Evolutionary conservation across 2,113 vertebrate genomes (phyloP), one percentile per base, ranked within the genome.

Genomic region (Dromaius novaehollandiae): DNA sequence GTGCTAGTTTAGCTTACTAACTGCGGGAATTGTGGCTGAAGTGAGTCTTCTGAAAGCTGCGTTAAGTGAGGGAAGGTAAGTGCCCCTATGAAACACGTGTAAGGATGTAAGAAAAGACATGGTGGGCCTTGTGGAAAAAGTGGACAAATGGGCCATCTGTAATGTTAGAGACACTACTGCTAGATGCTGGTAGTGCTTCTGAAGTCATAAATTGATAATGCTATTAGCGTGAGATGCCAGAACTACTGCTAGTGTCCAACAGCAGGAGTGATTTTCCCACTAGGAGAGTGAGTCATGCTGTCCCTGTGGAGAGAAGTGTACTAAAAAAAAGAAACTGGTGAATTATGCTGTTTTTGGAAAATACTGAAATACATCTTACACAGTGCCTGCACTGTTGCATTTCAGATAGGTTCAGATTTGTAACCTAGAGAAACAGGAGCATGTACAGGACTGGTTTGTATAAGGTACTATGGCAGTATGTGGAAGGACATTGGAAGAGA

Each of bases 161-260:
- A 95, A 79, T 61, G 63, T 83, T 78, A 90, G 64, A 93, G 64
- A 64, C 13, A 8, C 78, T 92, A 75, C 89, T 95, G 18, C 77
- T 89, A 68, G 88, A 91, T 97, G 86, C 88, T 93, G 69, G 75
- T 95, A 77, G 91, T 88, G 79, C 90, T 96, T 96, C 91, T 91
- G 36, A 71, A 91, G 55, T 95, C 91, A 92, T 95, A 96, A 97
- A 94, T 94, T 94, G 93, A 65, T 97, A 97, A 95, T 96, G 81
- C 83, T 90, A 13, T 96, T 96, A 95, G 91, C 90, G 75, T 93
- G 96, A 83, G 83, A 91, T 94, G 81, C 92, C 65, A 79, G 95
- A 97, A 81, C 82, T 90, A 73, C 91, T 94, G 60, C 84, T 88
- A 66, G 30, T 88, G 95, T 95, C 82, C 96, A 95, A 82, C 44